Percentiles rank a stretch among this genome's conserved stretches.
phyloP scores from a whole-genome alignment of 2,888 invertebrate species.

The Andrena chrysosceles region DNA sequence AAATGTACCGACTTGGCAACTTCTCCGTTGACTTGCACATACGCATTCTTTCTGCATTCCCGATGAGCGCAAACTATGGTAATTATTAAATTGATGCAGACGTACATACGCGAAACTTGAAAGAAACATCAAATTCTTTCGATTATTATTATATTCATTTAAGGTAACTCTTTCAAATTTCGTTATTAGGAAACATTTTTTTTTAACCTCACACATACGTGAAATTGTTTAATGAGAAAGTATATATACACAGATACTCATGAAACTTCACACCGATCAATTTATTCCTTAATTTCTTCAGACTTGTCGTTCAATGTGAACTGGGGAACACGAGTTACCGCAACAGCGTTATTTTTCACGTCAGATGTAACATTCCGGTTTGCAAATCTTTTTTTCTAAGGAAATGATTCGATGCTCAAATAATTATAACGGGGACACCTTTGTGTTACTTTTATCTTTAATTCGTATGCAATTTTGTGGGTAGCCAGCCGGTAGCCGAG shows the following conservation, averaged over 20 bases:
- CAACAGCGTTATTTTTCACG: neutral
- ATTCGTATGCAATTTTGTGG: neutral
- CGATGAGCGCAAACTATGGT: neutral
- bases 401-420: neutral
- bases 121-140: neutral
- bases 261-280: neutral
- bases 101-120: neutral
- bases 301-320: neutral
- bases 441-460: neutral
- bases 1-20: neutral
- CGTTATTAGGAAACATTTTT: neutral
- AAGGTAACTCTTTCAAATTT: neutral
- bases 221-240: slow-evolving; percentile 1
- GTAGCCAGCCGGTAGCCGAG: neutral
- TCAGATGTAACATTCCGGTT: neutral
- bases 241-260: neutral
- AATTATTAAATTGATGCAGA: neutral
- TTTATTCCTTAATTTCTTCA: neutral
- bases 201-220: slow-evolving; percentile 18
- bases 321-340: neutral
- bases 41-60: neutral
- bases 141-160: neutral
- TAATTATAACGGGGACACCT: neutral
- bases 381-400: neutral
- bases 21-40: slow-evolving; percentile 6